These are phyloP conservation scores for Bellardia pandia DNA, from an alignment of 2,888 invertebrate species.

Conservation along the genomic window DNA sequence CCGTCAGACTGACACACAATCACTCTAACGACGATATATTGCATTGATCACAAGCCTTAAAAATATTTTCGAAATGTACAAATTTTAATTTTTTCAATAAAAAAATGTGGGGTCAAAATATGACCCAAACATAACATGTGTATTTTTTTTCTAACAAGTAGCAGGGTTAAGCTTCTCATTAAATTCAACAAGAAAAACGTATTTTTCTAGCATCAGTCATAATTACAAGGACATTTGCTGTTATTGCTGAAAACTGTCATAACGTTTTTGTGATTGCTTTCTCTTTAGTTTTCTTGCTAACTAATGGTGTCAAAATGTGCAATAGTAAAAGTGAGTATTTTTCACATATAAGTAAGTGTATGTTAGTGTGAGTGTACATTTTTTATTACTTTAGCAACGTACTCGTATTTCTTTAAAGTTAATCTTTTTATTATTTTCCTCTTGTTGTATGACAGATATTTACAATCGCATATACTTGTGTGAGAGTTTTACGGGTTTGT, in stretches of 20 bases:
- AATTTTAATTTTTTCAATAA: no score
- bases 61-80: no score
- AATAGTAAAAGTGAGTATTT: neutral
- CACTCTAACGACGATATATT: no score
- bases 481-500: neutral
- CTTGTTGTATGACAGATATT: neutral
- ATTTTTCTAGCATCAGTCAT: slow-evolving; percentile 25
- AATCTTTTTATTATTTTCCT: slow-evolving; percentile 43
- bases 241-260: neutral
- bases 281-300: neutral
- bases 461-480: neutral
- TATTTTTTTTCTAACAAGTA: no score
- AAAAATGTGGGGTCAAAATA: no score
- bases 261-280: slow-evolving; percentile 20
- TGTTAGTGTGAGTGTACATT: neutral
- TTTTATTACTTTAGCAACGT: slow-evolving; percentile 50
- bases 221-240: neutral
- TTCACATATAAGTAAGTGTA: neutral
- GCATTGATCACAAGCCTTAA: no score
- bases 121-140: no score
- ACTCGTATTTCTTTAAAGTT: slow-evolving; percentile 65
- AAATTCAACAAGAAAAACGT: neutral
- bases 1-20: no score
- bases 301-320: slow-evolving; percentile 16
- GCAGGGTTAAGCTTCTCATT: neutral